Conservation (phyloP, 2,113 vertebrate species). For the Chlorodrepanis virens region DNA sequence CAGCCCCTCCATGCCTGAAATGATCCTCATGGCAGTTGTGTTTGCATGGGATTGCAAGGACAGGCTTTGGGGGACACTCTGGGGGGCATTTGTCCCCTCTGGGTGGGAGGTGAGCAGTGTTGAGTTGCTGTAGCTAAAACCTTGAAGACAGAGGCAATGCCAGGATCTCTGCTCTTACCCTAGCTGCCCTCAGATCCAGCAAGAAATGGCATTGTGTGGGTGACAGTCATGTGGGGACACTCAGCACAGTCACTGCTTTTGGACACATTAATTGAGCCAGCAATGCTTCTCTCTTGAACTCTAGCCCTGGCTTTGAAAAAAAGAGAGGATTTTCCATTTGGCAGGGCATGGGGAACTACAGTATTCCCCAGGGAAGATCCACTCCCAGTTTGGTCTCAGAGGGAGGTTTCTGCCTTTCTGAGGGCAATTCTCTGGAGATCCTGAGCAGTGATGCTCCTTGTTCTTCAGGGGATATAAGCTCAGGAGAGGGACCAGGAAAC, state of each 20-base stretch:
- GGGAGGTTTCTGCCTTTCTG: not conserved
- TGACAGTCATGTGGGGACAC: not conserved
- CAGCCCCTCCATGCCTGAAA: not conserved
- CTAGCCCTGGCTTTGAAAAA: not conserved
- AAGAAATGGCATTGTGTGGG: not conserved
- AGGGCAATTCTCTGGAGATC: not conserved
- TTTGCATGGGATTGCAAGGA: not conserved
- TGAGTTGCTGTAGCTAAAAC: not conserved
- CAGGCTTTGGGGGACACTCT: not conserved
- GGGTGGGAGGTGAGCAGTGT: not conserved
- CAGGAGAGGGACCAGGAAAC: not conserved
- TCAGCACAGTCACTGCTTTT: not conserved
- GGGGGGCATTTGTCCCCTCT: not conserved
- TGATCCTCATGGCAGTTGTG: not conserved
- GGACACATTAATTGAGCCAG: not conserved
- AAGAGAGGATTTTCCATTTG: not conserved
- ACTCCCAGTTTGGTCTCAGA: not conserved
- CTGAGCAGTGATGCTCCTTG: not conserved
- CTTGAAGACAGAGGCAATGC: not conserved
- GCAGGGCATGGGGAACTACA: not conserved
- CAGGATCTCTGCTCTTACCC: not conserved
- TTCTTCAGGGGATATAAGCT: not conserved
- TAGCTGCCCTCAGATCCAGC: not conserved
- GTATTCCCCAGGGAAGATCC: not conserved
- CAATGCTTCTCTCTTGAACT: not conserved